These are phyloP conservation scores for Tetanocera ferruginea DNA, from an alignment of 2,888 invertebrate species.

Conservation along the genomic window DNA sequence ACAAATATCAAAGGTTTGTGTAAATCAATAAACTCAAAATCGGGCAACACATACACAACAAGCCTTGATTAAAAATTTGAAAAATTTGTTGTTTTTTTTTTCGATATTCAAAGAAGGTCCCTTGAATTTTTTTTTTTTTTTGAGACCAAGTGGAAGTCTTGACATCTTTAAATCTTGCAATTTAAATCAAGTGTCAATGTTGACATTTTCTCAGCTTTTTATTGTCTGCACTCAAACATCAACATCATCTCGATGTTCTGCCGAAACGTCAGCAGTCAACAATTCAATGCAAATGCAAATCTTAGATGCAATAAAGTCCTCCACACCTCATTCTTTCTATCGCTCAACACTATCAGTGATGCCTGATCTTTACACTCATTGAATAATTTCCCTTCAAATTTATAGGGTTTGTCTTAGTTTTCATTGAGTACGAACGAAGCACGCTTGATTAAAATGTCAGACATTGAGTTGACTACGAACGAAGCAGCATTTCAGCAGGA, in stretches of 20 bases:
- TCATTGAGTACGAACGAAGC: neutral
- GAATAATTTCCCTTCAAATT: conserved; percentile 24
- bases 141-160: neutral
- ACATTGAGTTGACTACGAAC: neutral
- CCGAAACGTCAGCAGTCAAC: neutral
- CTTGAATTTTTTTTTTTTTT: neutral
- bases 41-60: too few species aligned
- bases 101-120: neutral
- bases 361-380: conserved; percentile 5
- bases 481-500: neutral
- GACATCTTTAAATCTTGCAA: neutral
- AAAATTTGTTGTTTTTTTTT: neutral
- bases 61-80: too few species aligned
- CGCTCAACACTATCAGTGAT: neutral
- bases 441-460: conserved; percentile 34
- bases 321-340: neutral
- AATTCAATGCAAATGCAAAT: neutral
- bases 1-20: too few species aligned
- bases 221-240: neutral
- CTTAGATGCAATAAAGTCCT: neutral
- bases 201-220: conserved; percentile 30
- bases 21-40: too few species aligned
- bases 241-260: neutral
- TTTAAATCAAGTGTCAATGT: conserved; percentile 45
- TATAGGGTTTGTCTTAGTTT: neutral